These are phyloP conservation scores for Pluvianellus socialis DNA, from an alignment of 2,113 vertebrate genomes.

Conservation along the genomic window DNA sequence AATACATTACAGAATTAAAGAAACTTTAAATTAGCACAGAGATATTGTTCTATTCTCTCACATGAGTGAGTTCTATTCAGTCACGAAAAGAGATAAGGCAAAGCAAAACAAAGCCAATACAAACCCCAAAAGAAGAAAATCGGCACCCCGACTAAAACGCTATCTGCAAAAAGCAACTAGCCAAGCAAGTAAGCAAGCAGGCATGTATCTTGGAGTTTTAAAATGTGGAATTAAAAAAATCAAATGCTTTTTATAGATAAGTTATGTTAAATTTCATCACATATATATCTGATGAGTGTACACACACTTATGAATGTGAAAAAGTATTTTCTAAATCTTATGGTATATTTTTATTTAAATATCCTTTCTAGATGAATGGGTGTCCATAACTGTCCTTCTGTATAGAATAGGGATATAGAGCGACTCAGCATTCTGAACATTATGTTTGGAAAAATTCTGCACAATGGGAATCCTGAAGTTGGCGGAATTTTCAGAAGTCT, in stretches of 20 bases:
- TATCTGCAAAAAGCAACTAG: background rate
- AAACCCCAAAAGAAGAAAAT: background rate
- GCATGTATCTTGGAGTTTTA: background rate
- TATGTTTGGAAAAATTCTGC: background rate
- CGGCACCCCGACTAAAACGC: background rate
- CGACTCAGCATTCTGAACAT: background rate
- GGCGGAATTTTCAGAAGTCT: background rate
- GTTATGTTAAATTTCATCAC: background rate
- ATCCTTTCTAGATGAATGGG: background rate
- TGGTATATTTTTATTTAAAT: background rate
- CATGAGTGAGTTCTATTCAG: background rate
- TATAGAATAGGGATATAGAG: background rate
- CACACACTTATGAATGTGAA: background rate
- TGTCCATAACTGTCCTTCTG: background rate
- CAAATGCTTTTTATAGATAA: background rate
- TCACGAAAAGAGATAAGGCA: background rate
- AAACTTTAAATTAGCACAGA: background rate
- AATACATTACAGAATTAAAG: background rate
- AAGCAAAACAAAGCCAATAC: background rate
- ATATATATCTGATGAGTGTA: background rate
- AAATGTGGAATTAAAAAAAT: background rate
- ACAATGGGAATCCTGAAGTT: background rate
- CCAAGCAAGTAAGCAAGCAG: background rate
- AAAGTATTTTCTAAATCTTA: background rate
- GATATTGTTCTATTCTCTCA: background rate